A percentile compares a stretch with the other conserved stretches of the same genome.
These are phyloP conservation scores for Stegophylla sp. DNA, from an alignment of 2,888 invertebrate species.

Conservation along the genomic window DNA sequence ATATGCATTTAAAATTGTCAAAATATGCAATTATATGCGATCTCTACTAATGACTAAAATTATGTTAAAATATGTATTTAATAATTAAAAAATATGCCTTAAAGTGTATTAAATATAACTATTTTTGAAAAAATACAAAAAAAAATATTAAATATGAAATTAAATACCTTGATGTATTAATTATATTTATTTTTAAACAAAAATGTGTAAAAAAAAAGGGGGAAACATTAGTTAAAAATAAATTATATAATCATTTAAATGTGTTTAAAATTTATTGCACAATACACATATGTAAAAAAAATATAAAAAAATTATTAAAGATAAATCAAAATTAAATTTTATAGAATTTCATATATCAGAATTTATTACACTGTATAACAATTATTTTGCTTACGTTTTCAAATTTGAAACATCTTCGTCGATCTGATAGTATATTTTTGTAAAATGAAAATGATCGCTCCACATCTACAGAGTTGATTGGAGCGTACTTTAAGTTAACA, in stretches of 20 bases:
- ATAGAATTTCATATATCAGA: background rate
- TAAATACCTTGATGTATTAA: too few relatives aligned
- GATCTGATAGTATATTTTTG: constrained; percentile 7
- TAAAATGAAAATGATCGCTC: background rate
- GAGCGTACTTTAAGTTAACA: constrained; percentile 1
- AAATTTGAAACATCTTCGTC: constrained; percentile 13
- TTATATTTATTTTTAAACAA: too few relatives aligned
- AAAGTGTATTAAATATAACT: background rate
- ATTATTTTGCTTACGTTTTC: constrained; percentile 5
- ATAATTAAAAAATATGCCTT: constrained; percentile 2
- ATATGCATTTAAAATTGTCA: constrained; percentile 10
- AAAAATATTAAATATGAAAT: background rate
- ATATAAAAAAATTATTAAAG: background rate
- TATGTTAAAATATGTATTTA: background rate
- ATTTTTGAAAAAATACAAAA: background rate
- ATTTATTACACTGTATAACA: constrained; percentile 1
- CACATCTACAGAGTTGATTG: background rate
- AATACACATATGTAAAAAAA: background rate
- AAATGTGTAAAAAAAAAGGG: background rate
- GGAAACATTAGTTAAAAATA: background rate
- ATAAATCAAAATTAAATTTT: background rate
- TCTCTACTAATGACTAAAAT: background rate
- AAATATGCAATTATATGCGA: constrained; percentile 21
- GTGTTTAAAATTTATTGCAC: background rate
- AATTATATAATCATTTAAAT: background rate